Base-by-base conservation (phyloP, 2,113 vertebrate species). In the Phylloscopus trochilus region DNA sequence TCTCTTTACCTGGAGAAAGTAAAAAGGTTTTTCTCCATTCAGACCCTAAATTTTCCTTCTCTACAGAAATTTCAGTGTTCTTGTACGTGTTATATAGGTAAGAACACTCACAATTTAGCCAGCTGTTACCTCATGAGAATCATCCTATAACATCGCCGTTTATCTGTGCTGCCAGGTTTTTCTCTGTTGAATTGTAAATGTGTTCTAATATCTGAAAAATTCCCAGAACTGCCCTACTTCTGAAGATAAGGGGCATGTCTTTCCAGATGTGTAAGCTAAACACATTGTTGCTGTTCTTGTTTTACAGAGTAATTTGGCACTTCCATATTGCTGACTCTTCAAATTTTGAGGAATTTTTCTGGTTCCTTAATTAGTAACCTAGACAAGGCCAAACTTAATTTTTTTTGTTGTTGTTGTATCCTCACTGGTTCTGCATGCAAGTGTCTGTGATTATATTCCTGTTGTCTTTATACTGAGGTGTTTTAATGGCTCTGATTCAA, bases 91-190 rank as follows among this genome's bases (percentile, higher is more conserved):
- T 89, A 53, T 56, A 26, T 84, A 73, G 28, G 62, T 87, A 92
- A 79, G 62, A 92, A 89, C 56, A 44, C 46, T 82, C 14, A n/a
- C 89, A 73, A 79, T 83, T 89, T 85, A 93, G 53, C 55, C 26
- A 79, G 67, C 58, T 77, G 64, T 83, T 93, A 84, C 63, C 74
- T 93, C 70, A 58, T 30, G 81, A 84, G 84, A 92, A 37, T 89
- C 27, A 66, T 82, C 28, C 63, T 91, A 5, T 58, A 63, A n/a
- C 55, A 87, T 93, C 67, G 47, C 33, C 43, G 28, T 85, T 87
- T 91, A 92, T 92, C 89, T 82, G 28, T 69, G 55, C 81, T 85
- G 75, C 70, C 39, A 79, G 43, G 11, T 33, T 82, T 94, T 76
- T 79, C 64, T 79, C 70, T 84, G 15, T 66, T 90, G 67, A 92